Evolutionary conservation across 2,113 vertebrate species (phyloP), one percentile per base, ranked within the genome.

Genomic region (Corapipo altera): DNA sequence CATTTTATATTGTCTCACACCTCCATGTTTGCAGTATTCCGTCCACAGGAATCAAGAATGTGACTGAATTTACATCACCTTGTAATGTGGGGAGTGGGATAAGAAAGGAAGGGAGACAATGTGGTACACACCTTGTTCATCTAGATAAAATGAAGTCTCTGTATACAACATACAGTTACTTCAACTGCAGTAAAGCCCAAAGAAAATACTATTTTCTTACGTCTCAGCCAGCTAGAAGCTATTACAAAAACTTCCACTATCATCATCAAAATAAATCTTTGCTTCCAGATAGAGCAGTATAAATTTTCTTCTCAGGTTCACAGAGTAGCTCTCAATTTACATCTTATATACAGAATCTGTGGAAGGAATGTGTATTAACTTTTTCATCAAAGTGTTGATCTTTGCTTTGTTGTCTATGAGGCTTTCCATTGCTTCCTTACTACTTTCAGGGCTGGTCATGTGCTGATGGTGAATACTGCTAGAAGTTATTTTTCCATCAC

Each of bases 341-440:
- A 85, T 81, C 39, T 87, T 71, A 74, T 20, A 62, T 58, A 21
- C 26, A 41, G 83, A 72, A 91, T 90, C 39, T 83, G 35, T 44
- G n/a, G 49, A 85, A 85, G 81, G 48, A 93, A 64, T 33, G 20
- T 48, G 20, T 72, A 88, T 88, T 76, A 78, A 67, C 52, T n/a
- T 48, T 84, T 94, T 87, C 74, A 76, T 89, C 52, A 65, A 78
- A 94, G 48, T 91, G 66, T 48, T 82, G 69, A 67, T 67, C 57
- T 89, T 74, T 66, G 39, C 54, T 88, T 83, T 87, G 35, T 35
- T 55, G 39, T 41, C 54, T 90, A 27, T 51, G 51, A 77, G 51
- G 41, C 23, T 85, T 95, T 85, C 67, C 49, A 27, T 48, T 44
- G 17, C 30, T 80, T 80, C 67, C 33, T 93, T 54, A 27, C 75